Conservation (phyloP, 2,113 vertebrate genomes). For the Nyctereutes procyonoides region DNA sequence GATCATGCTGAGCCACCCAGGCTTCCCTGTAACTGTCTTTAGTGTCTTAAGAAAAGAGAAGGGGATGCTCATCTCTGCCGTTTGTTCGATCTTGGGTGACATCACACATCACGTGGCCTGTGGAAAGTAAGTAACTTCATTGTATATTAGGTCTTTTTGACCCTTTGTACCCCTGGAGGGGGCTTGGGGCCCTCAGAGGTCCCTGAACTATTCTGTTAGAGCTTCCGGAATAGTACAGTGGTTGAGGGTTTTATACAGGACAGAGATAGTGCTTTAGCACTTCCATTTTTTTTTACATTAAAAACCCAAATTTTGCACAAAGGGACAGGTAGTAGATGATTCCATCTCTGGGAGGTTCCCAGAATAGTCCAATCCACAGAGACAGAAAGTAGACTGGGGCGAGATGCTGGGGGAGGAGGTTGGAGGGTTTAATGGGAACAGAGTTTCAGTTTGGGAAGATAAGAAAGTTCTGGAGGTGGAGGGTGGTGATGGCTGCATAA, state of each 20-base stretch:
- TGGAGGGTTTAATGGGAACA: not conserved
- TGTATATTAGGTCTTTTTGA: not conserved
- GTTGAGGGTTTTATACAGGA: not conserved
- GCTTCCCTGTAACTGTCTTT: not conserved
- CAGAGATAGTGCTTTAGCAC: not conserved
- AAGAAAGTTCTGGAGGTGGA: not conserved
- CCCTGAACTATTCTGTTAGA: not conserved
- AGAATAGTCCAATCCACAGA: not conserved
- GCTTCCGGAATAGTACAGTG: not conserved
- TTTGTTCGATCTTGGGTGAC: not conserved
- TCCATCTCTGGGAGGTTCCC: not conserved
- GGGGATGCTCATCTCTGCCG: not conserved
- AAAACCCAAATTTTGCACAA: not conserved
- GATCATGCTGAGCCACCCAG: too few relatives aligned
- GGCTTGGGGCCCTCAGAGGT: not conserved
- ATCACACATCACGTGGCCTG: not conserved
- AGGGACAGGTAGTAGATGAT: not conserved
- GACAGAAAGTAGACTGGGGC: not conserved
- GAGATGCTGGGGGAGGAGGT: not conserved
- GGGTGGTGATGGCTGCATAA: not conserved
- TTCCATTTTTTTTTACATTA: not conserved
- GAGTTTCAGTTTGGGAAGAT: not conserved
- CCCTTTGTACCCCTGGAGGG: not conserved
- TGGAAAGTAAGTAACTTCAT: not conserved
- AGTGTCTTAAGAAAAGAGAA: not conserved